Percentiles rank a stretch among this genome's conserved stretches.
These are phyloP conservation scores for Prionailurus bengalensis DNA, from an alignment of 2,113 vertebrate genomes.

Conservation along the genomic window DNA sequence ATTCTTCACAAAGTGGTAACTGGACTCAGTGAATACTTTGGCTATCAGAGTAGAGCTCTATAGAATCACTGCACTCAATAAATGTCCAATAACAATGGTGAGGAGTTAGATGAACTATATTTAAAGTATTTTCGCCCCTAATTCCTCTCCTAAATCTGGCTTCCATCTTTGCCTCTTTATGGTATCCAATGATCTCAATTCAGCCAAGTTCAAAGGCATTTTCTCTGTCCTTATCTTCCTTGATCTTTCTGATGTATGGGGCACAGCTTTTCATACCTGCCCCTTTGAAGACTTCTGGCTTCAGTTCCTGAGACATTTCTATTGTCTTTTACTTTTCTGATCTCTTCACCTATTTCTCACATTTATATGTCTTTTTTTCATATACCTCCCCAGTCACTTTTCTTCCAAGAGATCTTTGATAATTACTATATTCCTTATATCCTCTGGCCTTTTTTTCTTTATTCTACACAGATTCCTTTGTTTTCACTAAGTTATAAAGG, in stretches of 20 bases:
- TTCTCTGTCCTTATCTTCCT: slow-evolving; percentile 83
- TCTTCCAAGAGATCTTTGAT: slow-evolving; percentile 19
- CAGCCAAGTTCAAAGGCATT: slow-evolving; percentile 86
- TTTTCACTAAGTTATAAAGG: slow-evolving; percentile 9
- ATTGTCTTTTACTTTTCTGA: slow-evolving; percentile 78
- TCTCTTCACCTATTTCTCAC: slow-evolving; percentile 55
- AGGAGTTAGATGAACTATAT: slow-evolving; percentile 80
- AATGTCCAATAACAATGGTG: slow-evolving; percentile 82
- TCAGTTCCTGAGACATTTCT: slow-evolving; percentile 76
- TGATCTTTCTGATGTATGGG: slow-evolving; percentile 84
- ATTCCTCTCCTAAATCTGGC: slow-evolving; percentile 83
- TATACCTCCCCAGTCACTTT: slow-evolving; percentile 14
- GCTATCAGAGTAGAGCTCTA: slow-evolving; percentile 63
- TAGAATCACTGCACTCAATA: slow-evolving; percentile 76
- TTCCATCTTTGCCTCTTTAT: slow-evolving; percentile 84
- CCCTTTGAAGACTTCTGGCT: slow-evolving; percentile 80
- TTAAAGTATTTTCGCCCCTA: slow-evolving; percentile 79
- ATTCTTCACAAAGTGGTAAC: slow-evolving; percentile 48
- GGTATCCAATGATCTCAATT: slow-evolving; percentile 81
- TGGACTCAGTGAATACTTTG: neutral
- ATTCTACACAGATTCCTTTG: slow-evolving; percentile 11
- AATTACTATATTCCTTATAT: slow-evolving; percentile 23
- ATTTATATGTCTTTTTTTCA: slow-evolving; percentile 36
- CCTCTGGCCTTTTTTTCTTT: neutral
- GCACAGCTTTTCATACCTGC: slow-evolving; percentile 82